Evolutionary conservation across 2,797 vertebrate genomes (phyloP).

Genomic region (Rhabdophis nuchalis): DNA sequence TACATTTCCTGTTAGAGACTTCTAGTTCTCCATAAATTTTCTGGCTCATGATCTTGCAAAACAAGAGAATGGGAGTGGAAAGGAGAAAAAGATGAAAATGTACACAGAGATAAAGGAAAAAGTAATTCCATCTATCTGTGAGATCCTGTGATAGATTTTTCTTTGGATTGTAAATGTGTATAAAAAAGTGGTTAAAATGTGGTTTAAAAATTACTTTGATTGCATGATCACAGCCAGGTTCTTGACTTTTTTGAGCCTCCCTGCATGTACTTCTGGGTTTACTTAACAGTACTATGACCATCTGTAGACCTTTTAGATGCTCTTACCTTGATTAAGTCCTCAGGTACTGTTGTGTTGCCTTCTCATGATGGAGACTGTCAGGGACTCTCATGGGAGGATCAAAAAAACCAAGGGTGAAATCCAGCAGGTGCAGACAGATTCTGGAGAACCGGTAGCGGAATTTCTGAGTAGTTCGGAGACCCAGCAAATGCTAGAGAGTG

Average conservation of each 20-base stretch:
- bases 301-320: background rate
- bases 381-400: background rate
- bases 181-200: background rate
- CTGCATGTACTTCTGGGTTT: background rate
- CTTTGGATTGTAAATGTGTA: background rate
- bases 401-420: background rate
- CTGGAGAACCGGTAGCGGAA: no score
- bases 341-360: background rate
- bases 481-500: no score
- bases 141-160: background rate
- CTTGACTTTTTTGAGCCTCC: background rate
- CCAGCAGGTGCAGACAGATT: no score
- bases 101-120: background rate
- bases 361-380: background rate
- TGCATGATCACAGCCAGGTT: background rate
- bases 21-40: background rate
- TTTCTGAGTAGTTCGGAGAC: no score
- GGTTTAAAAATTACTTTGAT: background rate
- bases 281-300: background rate
- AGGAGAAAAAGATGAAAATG: background rate
- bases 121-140: background rate
- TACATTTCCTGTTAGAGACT: background rate
- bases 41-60: background rate
- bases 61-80: background rate
- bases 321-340: background rate